Conservation (phyloP, 2,888 invertebrate genomes). For the Portevinia maculata region DNA sequence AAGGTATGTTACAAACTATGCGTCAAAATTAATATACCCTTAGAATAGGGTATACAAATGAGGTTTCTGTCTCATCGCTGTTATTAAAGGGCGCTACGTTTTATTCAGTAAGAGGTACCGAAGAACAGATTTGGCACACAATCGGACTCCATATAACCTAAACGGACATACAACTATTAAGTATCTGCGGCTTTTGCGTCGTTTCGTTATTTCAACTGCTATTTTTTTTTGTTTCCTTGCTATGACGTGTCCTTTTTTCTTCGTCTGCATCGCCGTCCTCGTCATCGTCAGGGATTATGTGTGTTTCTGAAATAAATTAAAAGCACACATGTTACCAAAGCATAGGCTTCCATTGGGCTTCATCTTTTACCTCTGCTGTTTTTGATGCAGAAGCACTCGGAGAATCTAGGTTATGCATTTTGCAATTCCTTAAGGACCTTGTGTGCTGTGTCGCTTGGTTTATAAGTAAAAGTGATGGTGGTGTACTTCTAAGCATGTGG, state of each 20-base stretch:
- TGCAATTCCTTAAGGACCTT: constrained; percentile 63
- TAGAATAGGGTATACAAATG: background rate
- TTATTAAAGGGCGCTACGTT: constrained; percentile 44
- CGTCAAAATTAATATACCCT: too few relatives aligned
- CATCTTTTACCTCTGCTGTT: constrained; percentile 24
- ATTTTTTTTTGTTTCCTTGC: constrained; percentile 12
- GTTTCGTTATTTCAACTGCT: constrained; percentile 1
- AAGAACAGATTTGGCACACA: constrained; percentile 30
- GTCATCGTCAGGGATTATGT: constrained; percentile 38
- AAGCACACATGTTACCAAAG: constrained; percentile 36
- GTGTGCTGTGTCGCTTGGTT: constrained; percentile 1
- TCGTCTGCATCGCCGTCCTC: background rate
- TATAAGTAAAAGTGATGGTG: constrained; percentile 10
- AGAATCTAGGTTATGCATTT: constrained; percentile 69
- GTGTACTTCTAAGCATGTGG: constrained; percentile 34
- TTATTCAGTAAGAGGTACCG: constrained; percentile 27
- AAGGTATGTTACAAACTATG: too few relatives aligned
- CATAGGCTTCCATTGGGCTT: background rate
- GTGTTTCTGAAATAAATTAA: constrained; percentile 61
- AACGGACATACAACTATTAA: constrained; percentile 41
- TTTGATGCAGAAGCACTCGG: constrained; percentile 60
- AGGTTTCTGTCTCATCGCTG: constrained; percentile 22
- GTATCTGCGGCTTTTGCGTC: constrained; percentile 17
- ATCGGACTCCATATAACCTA: constrained; percentile 61
- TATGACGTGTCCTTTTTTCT: constrained; percentile 19